Conservation (phyloP, 2,888 invertebrate species). For the Tolmerus cingulatus region DNA sequence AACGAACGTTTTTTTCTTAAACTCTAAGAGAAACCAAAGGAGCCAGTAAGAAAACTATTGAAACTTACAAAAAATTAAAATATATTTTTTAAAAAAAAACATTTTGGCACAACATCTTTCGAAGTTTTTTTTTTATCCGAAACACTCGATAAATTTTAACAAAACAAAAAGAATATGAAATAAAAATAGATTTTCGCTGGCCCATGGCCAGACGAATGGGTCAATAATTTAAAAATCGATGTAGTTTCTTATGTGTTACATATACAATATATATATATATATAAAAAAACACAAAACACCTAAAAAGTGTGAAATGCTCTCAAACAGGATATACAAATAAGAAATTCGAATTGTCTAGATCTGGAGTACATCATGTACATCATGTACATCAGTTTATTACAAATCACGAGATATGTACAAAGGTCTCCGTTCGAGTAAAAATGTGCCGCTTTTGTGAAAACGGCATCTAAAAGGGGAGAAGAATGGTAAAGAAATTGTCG, state of each 20-base stretch:
- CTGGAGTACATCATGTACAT: neutral
- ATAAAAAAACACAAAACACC: neutral
- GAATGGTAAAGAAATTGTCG: neutral
- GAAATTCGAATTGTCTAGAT: neutral
- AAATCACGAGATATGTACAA: neutral
- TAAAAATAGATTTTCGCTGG: neutral
- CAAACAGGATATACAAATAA: neutral
- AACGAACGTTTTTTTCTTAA: neutral
- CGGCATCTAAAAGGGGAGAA: neutral
- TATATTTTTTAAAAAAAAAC: neutral
- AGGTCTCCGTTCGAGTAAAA: neutral
- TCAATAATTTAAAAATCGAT: neutral
- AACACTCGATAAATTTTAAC: neutral
- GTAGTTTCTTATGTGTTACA: neutral
- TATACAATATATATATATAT: neutral
- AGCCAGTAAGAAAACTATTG: neutral
- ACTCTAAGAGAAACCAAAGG: neutral
- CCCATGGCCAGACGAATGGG: neutral
- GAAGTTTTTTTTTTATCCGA: neutral
- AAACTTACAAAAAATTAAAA: neutral
- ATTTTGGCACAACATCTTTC: neutral
- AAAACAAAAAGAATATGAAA: neutral
- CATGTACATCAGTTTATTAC: neutral
- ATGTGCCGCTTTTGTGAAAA: neutral
- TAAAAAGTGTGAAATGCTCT: neutral